Evolutionary conservation across 2,888 invertebrate genomes (phyloP).

Genomic region (Drosophila paracracens): DNA sequence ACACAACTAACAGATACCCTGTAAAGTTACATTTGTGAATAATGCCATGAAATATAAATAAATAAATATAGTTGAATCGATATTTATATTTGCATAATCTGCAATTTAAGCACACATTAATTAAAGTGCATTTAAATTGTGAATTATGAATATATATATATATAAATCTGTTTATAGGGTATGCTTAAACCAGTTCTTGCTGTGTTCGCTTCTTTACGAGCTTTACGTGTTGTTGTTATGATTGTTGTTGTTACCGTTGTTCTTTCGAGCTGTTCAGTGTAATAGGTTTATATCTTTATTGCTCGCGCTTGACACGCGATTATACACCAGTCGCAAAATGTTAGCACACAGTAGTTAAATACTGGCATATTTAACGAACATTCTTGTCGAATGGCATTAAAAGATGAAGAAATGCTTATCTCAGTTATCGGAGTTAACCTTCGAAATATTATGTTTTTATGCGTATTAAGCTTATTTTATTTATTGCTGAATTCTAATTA

Average conservation of each 20-base stretch:
- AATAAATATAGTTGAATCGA: background rate
- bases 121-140: background rate
- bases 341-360: slow-evolving; percentile 29
- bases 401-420: background rate
- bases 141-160: background rate
- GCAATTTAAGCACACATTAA: background rate
- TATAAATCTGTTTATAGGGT: slow-evolving; percentile 1
- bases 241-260: slow-evolving; percentile 12
- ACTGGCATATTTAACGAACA: background rate
- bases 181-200: slow-evolving; percentile 27
- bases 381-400: background rate
- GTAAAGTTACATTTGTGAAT: background rate
- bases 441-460: background rate
- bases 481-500: background rate
- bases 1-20: slow-evolving; percentile 1
- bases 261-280: slow-evolving; percentile 33
- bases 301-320: slow-evolving; percentile 64
- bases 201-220: slow-evolving; percentile 39
- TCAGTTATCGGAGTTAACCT: background rate
- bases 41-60: background rate
- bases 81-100: background rate
- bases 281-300: slow-evolving; percentile 73
- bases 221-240: slow-evolving; percentile 21
- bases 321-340: slow-evolving; percentile 50
- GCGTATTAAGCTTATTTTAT: background rate